These are phyloP conservation scores for Apeira syringaria DNA, from an alignment of 2,888 invertebrate genomes.

Conservation along the genomic window DNA sequence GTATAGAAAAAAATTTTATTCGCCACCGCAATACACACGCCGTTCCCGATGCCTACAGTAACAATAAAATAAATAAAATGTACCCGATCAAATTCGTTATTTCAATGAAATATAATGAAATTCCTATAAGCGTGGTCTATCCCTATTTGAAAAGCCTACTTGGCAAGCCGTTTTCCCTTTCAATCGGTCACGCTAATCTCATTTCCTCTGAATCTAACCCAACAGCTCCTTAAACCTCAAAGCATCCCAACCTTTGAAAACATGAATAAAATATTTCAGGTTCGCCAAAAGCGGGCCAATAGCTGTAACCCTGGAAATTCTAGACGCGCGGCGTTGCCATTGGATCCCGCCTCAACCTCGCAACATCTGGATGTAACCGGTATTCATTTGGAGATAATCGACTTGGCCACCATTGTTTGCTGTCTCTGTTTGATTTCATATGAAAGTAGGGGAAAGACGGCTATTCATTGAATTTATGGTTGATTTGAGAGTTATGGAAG, in stretches of 20 bases:
- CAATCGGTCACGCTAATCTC: background rate
- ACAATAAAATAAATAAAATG: no score
- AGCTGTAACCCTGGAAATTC: background rate
- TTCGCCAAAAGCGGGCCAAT: slow-evolving; percentile 1
- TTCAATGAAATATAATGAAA: no score
- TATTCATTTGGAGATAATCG: slow-evolving; percentile 70
- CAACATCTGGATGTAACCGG: slow-evolving; percentile 63
- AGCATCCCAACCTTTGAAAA: slow-evolving; percentile 1
- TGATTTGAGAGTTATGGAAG: background rate
- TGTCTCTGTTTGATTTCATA: slow-evolving; percentile 9
- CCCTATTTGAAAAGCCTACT: no score
- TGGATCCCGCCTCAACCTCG: slow-evolving; percentile 44
- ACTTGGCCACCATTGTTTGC: slow-evolving; percentile 18
- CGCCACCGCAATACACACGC: no score
- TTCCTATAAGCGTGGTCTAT: no score
- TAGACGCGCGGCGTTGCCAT: slow-evolving; percentile 2
- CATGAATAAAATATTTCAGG: slow-evolving; percentile 13
- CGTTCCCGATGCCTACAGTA: no score
- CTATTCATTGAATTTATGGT: slow-evolving; percentile 5
- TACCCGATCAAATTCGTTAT: no score
- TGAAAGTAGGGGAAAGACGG: background rate
- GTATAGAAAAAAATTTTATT: no score
- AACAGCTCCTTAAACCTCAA: background rate
- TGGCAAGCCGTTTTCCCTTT: background rate
- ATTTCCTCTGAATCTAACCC: background rate